These are phyloP conservation scores for Echinarachnius parma DNA, from an alignment of 53 echinoderm and acorn worm species.

Conservation along the genomic window DNA sequence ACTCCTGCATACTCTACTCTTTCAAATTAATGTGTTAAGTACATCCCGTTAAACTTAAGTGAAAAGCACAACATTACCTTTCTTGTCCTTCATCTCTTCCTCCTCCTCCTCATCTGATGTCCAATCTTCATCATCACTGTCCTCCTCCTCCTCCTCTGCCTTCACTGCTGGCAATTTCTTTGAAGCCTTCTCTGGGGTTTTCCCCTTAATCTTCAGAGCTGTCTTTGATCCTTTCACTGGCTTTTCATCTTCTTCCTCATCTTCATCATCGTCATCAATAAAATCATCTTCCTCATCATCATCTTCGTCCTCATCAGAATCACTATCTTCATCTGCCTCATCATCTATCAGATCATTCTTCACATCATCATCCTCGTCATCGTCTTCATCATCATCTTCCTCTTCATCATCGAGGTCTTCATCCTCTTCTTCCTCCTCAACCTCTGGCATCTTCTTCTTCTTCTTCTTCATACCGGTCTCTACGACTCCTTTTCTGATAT, in stretches of 20 bases:
- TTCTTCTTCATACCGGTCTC: slow-evolving; percentile 12
- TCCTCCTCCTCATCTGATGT: slow-evolving; percentile 32
- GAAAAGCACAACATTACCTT: neutral
- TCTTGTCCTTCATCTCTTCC: neutral
- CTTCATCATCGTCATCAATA: neutral
- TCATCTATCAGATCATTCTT: neutral
- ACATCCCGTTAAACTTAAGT: too few species aligned
- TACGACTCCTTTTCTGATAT: slow-evolving; percentile 19
- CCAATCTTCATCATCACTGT: slow-evolving; percentile 1
- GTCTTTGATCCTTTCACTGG: neutral
- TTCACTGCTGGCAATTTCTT: too few species aligned
- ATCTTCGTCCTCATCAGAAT: neutral
- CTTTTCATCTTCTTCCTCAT: slow-evolving; percentile 2
- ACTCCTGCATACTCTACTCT: too few species aligned
- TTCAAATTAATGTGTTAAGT: too few species aligned
- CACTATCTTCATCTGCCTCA: neutral
- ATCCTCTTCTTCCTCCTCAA: slow-evolving; percentile 17
- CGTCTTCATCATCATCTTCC: slow-evolving; percentile 14
- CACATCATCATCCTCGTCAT: neutral
- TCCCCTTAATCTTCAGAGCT: neutral
- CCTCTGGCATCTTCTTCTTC: neutral
- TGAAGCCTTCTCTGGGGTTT: neutral
- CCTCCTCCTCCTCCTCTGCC: slow-evolving; percentile 3
- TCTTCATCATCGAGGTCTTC: slow-evolving; percentile 53
- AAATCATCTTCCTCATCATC: slow-evolving; percentile 7